A percentile compares a stretch with the other conserved stretches of the same genome.
Evolutionary conservation across 37 sponge, comb jelly and placozoan genomes (phyloP).

Genomic region (Cliona cf. orientalis): DNA sequence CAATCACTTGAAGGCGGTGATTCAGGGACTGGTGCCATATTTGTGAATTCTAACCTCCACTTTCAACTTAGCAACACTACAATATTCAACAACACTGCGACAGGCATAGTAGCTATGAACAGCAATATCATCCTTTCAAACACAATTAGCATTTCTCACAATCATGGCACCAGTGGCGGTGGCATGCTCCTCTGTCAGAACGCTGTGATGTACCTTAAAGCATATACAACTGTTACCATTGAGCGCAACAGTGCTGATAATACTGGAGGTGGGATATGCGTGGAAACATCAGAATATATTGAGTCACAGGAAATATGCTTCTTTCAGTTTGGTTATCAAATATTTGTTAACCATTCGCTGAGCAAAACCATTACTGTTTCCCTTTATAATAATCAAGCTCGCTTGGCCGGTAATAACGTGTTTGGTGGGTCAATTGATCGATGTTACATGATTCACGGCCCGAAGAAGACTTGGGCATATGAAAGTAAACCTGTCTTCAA

Average conservation of each 20-base stretch:
- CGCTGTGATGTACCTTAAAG: constrained; percentile 5
- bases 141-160: background rate
- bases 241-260: background rate
- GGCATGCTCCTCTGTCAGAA: constrained; percentile 15
- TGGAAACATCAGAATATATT: constrained; percentile 5
- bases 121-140: background rate
- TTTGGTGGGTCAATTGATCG: constrained; percentile 42
- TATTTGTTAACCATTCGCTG: background rate
- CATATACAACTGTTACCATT: constrained; percentile 7
- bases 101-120: too few relatives aligned
- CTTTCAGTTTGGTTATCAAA: constrained; percentile 9
- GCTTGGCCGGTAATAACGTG: constrained; percentile 16
- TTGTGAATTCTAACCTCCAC: too few relatives aligned
- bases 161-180: constrained; percentile 17
- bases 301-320: constrained; percentile 20
- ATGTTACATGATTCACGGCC: background rate
- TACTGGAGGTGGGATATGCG: constrained; percentile 29
- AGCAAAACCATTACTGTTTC: constrained; percentile 2
- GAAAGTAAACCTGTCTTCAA: background rate
- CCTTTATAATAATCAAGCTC: constrained; percentile 16
- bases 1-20: too few relatives aligned
- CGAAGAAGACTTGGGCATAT: background rate
- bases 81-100: too few relatives aligned
- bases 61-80: too few relatives aligned
- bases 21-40: too few relatives aligned